Conservation (phyloP, 2,888 invertebrate genomes). For the Bruchidius siliquastri region DNA sequence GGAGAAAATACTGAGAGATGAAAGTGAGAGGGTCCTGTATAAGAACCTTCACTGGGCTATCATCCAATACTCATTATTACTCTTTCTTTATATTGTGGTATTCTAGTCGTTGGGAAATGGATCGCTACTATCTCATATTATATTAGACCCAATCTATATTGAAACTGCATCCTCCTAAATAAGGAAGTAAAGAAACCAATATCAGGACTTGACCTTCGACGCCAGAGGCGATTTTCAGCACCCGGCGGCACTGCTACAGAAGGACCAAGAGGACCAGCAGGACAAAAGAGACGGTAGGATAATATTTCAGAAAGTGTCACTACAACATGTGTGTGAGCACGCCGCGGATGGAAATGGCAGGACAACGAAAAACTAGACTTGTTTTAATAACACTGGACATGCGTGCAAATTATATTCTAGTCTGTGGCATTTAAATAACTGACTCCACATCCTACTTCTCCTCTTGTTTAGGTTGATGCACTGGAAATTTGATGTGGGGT, state of each 20-base stretch:
- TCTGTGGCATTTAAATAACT: background rate
- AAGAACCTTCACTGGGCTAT: too few species aligned
- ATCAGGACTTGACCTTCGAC: background rate
- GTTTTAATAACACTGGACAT: conserved; percentile 25
- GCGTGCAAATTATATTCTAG: conserved; percentile 22
- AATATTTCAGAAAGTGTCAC: conserved; percentile 23
- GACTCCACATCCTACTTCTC: conserved; percentile 9
- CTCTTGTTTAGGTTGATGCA: background rate
- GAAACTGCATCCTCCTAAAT: background rate
- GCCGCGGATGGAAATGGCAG: conserved; percentile 10
- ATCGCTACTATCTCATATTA: too few species aligned
- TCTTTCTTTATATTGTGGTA: too few species aligned
- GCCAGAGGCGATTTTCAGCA: background rate
- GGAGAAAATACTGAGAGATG: too few species aligned
- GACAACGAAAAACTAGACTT: conserved; percentile 18
- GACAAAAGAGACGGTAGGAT: conserved; percentile 13
- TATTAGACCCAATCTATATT: too few species aligned
- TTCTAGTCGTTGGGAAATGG: too few species aligned
- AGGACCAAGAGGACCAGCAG: background rate
- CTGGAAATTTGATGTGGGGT: background rate
- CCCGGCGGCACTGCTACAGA: background rate
- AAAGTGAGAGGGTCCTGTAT: too few species aligned
- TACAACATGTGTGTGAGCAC: conserved; percentile 14
- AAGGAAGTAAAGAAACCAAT: background rate
- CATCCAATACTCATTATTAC: too few species aligned